These are phyloP conservation scores for Thinocorus orbignyianus DNA, from an alignment of 2,113 vertebrate genomes.

Conservation along the genomic window DNA sequence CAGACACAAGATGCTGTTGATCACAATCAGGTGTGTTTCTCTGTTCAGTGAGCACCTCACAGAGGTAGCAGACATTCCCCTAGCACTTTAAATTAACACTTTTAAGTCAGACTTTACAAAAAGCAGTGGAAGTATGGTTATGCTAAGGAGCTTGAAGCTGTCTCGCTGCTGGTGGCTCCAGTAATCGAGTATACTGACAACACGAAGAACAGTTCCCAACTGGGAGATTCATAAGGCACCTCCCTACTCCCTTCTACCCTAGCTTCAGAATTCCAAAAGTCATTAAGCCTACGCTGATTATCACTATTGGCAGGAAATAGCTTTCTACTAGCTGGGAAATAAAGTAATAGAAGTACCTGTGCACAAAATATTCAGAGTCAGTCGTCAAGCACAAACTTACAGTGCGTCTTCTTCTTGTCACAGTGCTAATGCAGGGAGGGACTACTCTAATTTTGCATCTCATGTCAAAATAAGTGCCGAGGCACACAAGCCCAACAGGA, in stretches of 20 bases:
- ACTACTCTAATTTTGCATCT: background rate
- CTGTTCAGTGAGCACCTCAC: background rate
- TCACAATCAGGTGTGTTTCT: background rate
- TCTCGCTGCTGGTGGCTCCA: background rate
- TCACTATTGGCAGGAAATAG: background rate
- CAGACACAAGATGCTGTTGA: background rate
- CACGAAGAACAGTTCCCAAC: background rate
- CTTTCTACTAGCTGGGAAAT: background rate
- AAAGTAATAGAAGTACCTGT: background rate
- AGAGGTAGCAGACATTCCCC: fast-evolving
- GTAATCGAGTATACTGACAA: background rate
- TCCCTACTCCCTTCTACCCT: background rate
- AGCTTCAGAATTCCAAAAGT: background rate
- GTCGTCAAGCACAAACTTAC: background rate
- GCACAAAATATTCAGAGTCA: background rate
- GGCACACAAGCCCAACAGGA: background rate
- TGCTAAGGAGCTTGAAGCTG: background rate
- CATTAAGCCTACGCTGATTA: background rate
- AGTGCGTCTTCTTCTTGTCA: background rate
- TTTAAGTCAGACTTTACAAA: background rate
- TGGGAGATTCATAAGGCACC: background rate
- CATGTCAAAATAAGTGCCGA: background rate
- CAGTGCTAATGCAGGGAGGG: background rate
- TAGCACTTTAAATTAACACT: background rate
- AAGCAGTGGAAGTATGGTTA: background rate